These are phyloP conservation scores for Brachyptera risi DNA, from an alignment of 2,888 invertebrate species.

Conservation along the genomic window DNA sequence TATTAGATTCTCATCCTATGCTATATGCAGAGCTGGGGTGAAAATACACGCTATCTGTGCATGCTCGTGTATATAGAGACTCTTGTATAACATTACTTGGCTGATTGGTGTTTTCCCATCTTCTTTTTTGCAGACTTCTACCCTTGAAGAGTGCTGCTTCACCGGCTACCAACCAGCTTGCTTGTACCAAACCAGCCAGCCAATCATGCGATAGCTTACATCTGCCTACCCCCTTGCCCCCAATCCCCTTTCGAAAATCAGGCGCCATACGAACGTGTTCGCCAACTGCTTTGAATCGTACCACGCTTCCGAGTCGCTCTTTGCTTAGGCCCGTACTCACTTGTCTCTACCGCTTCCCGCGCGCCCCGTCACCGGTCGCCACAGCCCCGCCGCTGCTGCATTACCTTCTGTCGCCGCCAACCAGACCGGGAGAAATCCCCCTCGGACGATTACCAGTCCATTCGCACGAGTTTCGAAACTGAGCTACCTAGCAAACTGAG, in stretches of 20 bases:
- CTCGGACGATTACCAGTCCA: too few species aligned
- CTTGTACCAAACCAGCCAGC: slow-evolving; percentile 43
- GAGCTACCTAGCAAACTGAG: not conserved
- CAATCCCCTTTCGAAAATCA: slow-evolving; percentile 29
- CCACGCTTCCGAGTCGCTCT: too few species aligned
- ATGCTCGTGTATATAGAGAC: too few species aligned
- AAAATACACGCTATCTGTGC: too few species aligned
- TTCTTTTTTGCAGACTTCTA: slow-evolving; percentile 36
- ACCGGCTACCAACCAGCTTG: slow-evolving; percentile 44
- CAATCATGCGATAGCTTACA: slow-evolving; percentile 35
- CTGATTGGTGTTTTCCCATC: slow-evolving; percentile 30
- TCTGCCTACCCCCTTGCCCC: slow-evolving; percentile 30
- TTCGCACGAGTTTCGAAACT: not conserved
- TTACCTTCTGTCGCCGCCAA: slow-evolving; percentile 12
- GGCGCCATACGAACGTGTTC: too few species aligned
- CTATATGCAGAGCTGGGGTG: too few species aligned
- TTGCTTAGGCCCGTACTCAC: too few species aligned
- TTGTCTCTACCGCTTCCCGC: slow-evolving; percentile 33
- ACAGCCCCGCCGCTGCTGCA: slow-evolving; percentile 14
- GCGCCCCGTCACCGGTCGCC: slow-evolving; percentile 18
- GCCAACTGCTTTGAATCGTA: too few species aligned
- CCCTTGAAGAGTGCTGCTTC: slow-evolving; percentile 35
- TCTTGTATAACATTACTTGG: too few species aligned
- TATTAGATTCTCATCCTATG: too few species aligned
- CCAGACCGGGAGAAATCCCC: too few species aligned